Conservation (phyloP, 1,140 invertebrate genomes). For the Carposina sasakii region DNA sequence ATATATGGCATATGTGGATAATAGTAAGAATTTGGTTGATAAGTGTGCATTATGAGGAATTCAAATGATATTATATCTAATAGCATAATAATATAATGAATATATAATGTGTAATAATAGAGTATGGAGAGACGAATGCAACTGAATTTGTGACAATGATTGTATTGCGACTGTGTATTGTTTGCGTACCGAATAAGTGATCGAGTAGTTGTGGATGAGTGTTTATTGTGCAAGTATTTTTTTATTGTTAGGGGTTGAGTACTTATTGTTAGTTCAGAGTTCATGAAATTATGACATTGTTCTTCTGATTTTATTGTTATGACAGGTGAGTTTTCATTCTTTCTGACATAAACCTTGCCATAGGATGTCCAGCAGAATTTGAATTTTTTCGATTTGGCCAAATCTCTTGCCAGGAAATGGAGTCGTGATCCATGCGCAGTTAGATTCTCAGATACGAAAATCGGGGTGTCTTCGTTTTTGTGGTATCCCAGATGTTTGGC, state of each 20-base stretch:
- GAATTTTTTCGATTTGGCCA: background rate
- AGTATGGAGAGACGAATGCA: background rate
- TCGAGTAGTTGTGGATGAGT: background rate
- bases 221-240: background rate
- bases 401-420: constrained; percentile 16
- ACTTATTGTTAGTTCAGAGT: constrained; percentile 7
- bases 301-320: constrained; percentile 16
- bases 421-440: constrained; percentile 14
- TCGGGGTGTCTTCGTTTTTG: constrained; percentile 10
- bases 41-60: background rate
- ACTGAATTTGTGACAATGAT: background rate
- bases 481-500: constrained; percentile 19
- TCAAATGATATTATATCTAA: background rate
- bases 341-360: constrained; percentile 14
- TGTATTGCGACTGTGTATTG: too few species aligned
- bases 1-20: background rate
- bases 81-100: background rate
- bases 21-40: background rate
- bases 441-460: constrained; percentile 19
- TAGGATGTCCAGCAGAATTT: background rate
- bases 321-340: constrained; percentile 14
- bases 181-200: background rate
- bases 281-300: constrained; percentile 10
- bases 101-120: background rate
- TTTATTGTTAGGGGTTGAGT: too few species aligned